Evolutionary conservation across 2,113 vertebrate genomes (phyloP).

Genomic region (Rousettus leschenaultii): DNA sequence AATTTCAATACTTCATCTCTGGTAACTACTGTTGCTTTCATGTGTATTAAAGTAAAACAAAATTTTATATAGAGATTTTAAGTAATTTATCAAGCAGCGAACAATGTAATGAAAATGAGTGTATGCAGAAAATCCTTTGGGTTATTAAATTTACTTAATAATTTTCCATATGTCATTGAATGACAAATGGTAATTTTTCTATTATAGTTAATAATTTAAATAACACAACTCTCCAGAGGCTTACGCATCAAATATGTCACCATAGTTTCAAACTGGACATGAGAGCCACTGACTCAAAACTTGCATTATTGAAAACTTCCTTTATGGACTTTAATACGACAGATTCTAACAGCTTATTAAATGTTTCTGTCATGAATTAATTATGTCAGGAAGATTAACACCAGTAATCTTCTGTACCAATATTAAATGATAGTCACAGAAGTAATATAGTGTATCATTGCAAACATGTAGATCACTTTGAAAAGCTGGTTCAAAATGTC

Average conservation of each 20-base stretch:
- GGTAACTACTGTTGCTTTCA: background rate
- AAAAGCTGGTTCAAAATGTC: background rate
- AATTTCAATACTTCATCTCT: slow-evolving; percentile 21
- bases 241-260: background rate
- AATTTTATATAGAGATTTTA: background rate
- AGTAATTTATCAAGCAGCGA: background rate
- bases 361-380: slow-evolving; percentile 41
- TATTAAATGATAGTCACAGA: background rate
- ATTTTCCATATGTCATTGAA: background rate
- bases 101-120: background rate
- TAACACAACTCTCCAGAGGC: background rate
- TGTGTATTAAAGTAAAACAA: slow-evolving; percentile 15
- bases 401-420: background rate
- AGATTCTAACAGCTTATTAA: slow-evolving; percentile 28
- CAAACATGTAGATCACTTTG: background rate
- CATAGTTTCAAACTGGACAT: fast-evolving
- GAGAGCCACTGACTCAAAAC: background rate
- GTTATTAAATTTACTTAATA: background rate
- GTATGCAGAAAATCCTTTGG: background rate
- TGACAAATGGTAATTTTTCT: slow-evolving; percentile 1
- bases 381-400: slow-evolving; percentile 38
- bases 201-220: background rate
- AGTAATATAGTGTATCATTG: background rate
- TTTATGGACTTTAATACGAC: slow-evolving; percentile 22
- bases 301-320: background rate